Percentiles rank a stretch among this genome's conserved stretches.
These are phyloP conservation scores for Macrobrachium nipponense DNA, from an alignment of 1,140 invertebrate genomes.

Conservation along the genomic window DNA sequence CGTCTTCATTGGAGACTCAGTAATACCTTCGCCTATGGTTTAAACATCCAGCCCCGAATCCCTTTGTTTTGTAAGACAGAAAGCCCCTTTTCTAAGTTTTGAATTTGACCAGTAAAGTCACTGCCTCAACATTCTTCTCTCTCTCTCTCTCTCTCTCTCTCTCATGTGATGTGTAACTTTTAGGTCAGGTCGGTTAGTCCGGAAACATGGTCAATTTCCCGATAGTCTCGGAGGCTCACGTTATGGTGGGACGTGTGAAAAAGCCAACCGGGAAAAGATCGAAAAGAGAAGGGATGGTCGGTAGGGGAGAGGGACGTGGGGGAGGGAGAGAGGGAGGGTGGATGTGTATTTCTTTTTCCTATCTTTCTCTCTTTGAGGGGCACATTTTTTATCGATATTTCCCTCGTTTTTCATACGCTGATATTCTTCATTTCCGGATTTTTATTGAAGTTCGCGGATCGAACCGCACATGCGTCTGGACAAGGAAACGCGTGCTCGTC, in stretches of 20 bases:
- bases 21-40: no score
- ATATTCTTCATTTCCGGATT: no score
- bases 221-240: slow-evolving; percentile 47
- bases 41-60: no score
- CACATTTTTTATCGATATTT: no score
- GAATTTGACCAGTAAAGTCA: no score
- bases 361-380: neutral
- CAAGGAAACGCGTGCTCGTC: no score
- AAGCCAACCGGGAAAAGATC: slow-evolving; percentile 29
- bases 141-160: slow-evolving; percentile 30
- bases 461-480: no score
- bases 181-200: slow-evolving; percentile 49
- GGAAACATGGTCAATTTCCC: slow-evolving; percentile 53
- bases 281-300: neutral
- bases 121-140: slow-evolving; percentile 1
- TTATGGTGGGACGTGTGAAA: slow-evolving; percentile 33
- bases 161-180: slow-evolving; percentile 4
- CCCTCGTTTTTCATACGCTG: no score
- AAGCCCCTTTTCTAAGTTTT: no score
- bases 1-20: no score
- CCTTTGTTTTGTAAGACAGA: no score
- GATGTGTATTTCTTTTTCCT: neutral
- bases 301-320: neutral
- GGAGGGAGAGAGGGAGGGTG: neutral
- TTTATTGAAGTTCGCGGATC: no score